Percentiles rank a stretch among this genome's conserved stretches.
phyloP scores from a whole-genome alignment of 2,888 invertebrate species.

The Idaea biselata region DNA sequence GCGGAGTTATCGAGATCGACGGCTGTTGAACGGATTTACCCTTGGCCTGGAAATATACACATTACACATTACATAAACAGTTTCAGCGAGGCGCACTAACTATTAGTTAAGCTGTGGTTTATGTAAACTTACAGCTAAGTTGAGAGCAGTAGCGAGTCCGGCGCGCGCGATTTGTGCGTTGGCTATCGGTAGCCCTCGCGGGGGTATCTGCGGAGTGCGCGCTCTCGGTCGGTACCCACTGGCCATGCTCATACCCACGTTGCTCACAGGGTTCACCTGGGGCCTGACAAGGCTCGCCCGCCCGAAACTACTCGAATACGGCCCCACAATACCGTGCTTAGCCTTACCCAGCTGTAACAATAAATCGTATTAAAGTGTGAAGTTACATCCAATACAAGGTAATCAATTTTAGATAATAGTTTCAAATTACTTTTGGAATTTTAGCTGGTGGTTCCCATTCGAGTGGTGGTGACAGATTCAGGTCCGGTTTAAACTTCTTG shows the following conservation, averaged over 20 bases:
- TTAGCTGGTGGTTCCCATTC: slow-evolving; percentile 97
- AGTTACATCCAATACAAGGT: background rate
- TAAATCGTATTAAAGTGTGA: background rate
- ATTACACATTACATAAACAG: background rate
- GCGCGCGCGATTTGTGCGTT: background rate
- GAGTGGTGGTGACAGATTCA: slow-evolving; percentile 91
- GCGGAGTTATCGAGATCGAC: slow-evolving; percentile 93
- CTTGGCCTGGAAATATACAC: slow-evolving; percentile 31
- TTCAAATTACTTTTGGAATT: slow-evolving; percentile 85
- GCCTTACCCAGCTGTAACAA: slow-evolving; percentile 52
- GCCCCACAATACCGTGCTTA: slow-evolving; percentile 55
- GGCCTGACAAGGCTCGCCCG: slow-evolving; percentile 32
- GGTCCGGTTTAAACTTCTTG: slow-evolving; percentile 93
- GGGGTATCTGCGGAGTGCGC: slow-evolving; percentile 43
- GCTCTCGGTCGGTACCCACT: slow-evolving; percentile 49
- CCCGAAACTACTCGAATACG: slow-evolving; percentile 56
- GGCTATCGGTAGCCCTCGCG: slow-evolving; percentile 36
- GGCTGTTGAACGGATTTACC: slow-evolving; percentile 82
- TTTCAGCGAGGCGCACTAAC: background rate
- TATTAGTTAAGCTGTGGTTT: background rate
- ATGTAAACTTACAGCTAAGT: background rate
- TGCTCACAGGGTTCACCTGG: slow-evolving; percentile 7
- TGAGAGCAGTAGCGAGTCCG: background rate
- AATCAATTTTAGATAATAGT: background rate
- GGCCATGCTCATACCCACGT: slow-evolving; percentile 19